phyloP scores from a whole-genome alignment of 2,888 invertebrate species.

The Congeria kusceri region DNA sequence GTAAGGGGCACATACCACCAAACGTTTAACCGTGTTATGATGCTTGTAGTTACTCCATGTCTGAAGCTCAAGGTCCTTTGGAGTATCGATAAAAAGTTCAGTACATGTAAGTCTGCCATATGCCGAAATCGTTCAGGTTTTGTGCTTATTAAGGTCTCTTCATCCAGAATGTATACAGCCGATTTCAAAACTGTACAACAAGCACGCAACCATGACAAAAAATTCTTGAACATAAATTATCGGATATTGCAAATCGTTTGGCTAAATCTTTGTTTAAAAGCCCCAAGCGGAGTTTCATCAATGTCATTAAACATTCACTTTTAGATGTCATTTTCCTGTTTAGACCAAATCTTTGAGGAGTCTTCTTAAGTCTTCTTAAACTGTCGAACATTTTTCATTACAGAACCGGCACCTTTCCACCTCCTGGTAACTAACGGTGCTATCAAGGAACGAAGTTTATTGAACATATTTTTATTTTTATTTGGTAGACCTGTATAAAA shows the following conservation, averaged over 20 bases:
- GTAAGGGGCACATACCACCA: constrained; percentile 61
- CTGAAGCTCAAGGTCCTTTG: constrained; percentile 46
- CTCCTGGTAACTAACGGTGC: constrained; percentile 45
- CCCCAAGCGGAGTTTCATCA: constrained; percentile 45
- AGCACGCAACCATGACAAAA: constrained; percentile 38
- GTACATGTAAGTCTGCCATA: constrained; percentile 40
- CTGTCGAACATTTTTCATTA: constrained; percentile 24
- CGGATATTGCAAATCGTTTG: constrained; percentile 42
- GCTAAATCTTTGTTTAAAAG: constrained; percentile 47
- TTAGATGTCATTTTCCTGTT: constrained; percentile 42
- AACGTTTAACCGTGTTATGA: no score
- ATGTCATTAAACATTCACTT: constrained; percentile 45
- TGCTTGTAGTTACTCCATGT: constrained; percentile 64
- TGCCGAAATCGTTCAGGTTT: constrained; percentile 40
- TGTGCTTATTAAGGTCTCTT: constrained; percentile 40
- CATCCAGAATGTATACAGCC: constrained; percentile 37
- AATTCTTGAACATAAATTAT: constrained; percentile 35
- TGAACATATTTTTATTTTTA: constrained; percentile 25
- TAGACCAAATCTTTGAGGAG: constrained; percentile 27
- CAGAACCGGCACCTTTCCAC: constrained; percentile 46
- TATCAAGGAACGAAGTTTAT: constrained; percentile 37
- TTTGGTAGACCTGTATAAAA: constrained; percentile 37
- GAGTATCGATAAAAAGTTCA: constrained; percentile 48
- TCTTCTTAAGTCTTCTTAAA: no score
- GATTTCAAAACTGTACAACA: constrained; percentile 15